Evolutionary conservation across 1,140 invertebrate species (phyloP), one percentile per base, ranked within the genome.

Genomic region (Orius laevigatus): DNA sequence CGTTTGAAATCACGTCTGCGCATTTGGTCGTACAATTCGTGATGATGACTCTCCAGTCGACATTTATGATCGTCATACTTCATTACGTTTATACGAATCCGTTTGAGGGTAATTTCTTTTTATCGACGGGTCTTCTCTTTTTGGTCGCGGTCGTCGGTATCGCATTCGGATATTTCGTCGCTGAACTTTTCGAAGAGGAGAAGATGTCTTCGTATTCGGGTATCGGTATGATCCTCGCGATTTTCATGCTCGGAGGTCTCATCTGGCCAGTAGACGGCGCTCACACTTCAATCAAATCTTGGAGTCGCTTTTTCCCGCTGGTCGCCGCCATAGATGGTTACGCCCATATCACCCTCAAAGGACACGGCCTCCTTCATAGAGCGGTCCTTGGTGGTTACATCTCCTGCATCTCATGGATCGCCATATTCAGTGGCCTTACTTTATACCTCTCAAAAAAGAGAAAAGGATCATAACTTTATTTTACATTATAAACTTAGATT

Each of bases 191-290:
- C 15, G 39, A 50, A n/a, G 40, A 50, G 14, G 48, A 50, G 34
- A 33, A 25, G 5, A 31, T 50, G 12, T 71, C 71, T 3, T 70
- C 72, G 19, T 70, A 72, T 58, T 52, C 70, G 16, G 63, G 71
- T n/a, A 57, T 74, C 4, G 72, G 72, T 3, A 65, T 64, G n/a
- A 69, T 74, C 42, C 71, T 72, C 50, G 70, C 71, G 0, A 65
- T 66, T 50, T 55, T 74, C 4, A 48, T 70, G 2, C 50, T 67
- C 1, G 62, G 65, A 59, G 79, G 89, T 25, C 88, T 85, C 12
- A 84, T 85, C 54, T 86, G 83, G 83, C 83, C 83, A 44, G 80
- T 84, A 61, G 75, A 83, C 67, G 79, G 82, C 57, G 94, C 95
- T 83, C 90, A 90, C 2, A 52, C 54, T 6, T 63, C 64, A 53